Base-by-base conservation (phyloP, 1,140 invertebrate genomes). In the Drosophila triauraria region DNA sequence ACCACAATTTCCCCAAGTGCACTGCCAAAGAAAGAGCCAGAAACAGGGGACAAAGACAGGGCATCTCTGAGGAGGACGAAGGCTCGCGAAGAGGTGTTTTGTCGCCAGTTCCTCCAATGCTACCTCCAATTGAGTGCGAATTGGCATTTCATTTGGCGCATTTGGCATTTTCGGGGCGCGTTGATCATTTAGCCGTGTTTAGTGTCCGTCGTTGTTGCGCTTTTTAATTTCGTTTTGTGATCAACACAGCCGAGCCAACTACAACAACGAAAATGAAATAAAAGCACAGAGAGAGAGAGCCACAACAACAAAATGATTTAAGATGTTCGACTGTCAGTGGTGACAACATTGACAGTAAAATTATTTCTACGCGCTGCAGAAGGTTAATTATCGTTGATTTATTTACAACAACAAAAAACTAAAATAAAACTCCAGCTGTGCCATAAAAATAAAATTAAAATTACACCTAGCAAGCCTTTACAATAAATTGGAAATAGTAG, bases 371-470 rank as follows among this genome's bases (percentile, higher is more conserved):
- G 68, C 81, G 69, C 84, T 75, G 80, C 75, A 63, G 82, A 75
- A 91, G 88, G 88, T 91, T 91, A 91, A 91, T 91, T 91, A 91
- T 91, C 75, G 69, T 82, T 91, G 83, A 91, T 88, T 88, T 88
- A 88, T 88, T 88, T 88, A 90, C 81, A 88, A 85, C 56, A 64
- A 72, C 32, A 63, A 77, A 46, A 42, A 13, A 25, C 23, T 10
- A 9, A 56, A 56, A 56, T 40, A 48, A 27, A 47, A 17, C 51
- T 68, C 64, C 64, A 58, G 69, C 64, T 72, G 68, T 35, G 68
- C 5, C 12, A 47, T 42, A 62, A 48, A 57, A 65, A 44, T 20
- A 38, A 57, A 56, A 56, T 43, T 20, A 44, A 72, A 51, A 50
- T 72, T 32, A 40, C 56, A 48, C 50, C 25, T 71, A 10, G 42